These are phyloP conservation scores for Gavialis gangeticus DNA, from an alignment of 2,113 vertebrate genomes.

Conservation along the genomic window DNA sequence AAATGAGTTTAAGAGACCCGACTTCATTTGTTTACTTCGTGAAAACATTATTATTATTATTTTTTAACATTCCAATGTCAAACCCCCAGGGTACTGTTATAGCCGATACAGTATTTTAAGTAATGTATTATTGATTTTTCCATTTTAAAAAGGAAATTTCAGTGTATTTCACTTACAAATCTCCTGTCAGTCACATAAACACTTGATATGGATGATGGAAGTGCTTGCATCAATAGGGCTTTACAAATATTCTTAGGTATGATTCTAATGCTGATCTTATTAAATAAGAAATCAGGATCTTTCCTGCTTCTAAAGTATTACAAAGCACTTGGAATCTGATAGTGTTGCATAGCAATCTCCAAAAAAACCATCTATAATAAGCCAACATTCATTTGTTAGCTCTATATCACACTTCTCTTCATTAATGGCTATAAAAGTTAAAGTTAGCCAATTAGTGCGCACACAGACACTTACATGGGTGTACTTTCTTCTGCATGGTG, in stretches of 20 bases:
- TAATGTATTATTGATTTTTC: neutral
- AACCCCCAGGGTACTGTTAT: neutral
- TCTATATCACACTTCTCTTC: neutral
- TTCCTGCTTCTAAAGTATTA: neutral
- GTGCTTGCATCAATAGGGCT: neutral
- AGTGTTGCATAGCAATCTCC: neutral
- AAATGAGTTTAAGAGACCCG: neutral
- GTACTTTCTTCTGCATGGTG: slow-evolving; percentile 98
- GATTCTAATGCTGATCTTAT: neutral
- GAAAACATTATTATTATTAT: neutral
- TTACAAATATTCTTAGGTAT: neutral
- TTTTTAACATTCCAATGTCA: neutral
- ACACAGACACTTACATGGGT: slow-evolving; percentile 88
- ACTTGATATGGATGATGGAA: neutral
- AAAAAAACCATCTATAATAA: neutral
- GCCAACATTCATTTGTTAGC: neutral
- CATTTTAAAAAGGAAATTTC: neutral
- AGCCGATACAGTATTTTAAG: neutral
- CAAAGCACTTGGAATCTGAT: neutral
- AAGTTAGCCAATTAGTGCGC: neutral
- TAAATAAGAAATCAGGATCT: neutral
- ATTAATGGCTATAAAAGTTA: neutral
- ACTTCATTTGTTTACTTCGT: neutral
- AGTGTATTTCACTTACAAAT: neutral
- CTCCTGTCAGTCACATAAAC: neutral